phyloP scores from a whole-genome alignment of 2,797 vertebrate genomes.

The Rhinogobio ventralis region DNA sequence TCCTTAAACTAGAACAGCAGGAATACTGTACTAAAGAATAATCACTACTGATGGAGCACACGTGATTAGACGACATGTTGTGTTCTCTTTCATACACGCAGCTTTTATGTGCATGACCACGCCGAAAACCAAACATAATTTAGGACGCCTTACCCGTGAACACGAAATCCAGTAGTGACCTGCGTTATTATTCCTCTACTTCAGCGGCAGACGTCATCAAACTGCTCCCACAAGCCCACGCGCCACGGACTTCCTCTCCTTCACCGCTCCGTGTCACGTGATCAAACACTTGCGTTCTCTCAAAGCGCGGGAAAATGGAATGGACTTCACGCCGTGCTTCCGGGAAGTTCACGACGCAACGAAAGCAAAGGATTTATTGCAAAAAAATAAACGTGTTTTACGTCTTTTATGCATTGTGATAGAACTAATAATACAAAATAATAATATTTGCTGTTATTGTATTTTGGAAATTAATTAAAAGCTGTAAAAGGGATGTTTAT shows the following conservation, averaged over 20 bases:
- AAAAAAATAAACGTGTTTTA: too few relatives aligned
- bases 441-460: neutral
- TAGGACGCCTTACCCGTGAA: neutral
- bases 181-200: neutral
- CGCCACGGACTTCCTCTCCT: slow-evolving; percentile 15
- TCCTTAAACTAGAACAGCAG: neutral
- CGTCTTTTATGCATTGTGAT: neutral
- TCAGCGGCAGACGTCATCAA: slow-evolving; percentile 49
- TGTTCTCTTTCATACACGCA: neutral
- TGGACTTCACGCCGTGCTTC: neutral
- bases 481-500: neutral
- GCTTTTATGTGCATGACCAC: neutral
- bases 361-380: neutral
- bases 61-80: neutral
- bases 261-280: slow-evolving; percentile 54
- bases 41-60: neutral
- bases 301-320: slow-evolving; percentile 22
- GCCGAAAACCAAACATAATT: neutral
- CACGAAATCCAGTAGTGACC: neutral
- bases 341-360: neutral
- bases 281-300: neutral
- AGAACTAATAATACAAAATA: neutral
- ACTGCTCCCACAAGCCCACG: slow-evolving; percentile 58
- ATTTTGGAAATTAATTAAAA: neutral
- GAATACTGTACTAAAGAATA: neutral